These are phyloP conservation scores for Galagoides demidoff DNA, from an alignment of 2,797 vertebrate species.

Conservation along the genomic window DNA sequence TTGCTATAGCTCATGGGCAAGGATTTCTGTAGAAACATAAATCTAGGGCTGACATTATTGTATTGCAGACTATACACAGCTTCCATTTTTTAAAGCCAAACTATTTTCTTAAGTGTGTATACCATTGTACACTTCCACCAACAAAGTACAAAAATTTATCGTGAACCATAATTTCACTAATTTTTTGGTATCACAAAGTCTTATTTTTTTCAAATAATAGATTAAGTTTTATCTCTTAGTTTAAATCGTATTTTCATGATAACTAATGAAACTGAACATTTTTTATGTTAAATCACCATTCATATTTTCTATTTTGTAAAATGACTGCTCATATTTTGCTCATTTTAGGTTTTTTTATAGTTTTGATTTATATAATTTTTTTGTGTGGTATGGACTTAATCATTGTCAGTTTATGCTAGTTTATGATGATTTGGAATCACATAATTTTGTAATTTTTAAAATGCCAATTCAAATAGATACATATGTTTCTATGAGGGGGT, in stretches of 20 bases:
- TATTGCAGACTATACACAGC: rapidly evolving
- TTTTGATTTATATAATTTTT: not conserved
- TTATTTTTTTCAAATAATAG: not conserved
- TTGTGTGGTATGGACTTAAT: not conserved
- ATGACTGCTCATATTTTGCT: not conserved
- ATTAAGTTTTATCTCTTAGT: not conserved
- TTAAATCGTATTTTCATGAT: not conserved
- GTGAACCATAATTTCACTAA: not conserved
- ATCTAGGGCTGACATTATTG: not conserved
- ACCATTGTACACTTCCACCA: too few species aligned
- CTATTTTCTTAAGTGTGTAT: not conserved
- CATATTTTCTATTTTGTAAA: not conserved
- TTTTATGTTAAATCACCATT: not conserved
- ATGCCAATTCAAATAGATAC: not conserved
- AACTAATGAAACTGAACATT: not conserved
- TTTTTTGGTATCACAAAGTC: not conserved
- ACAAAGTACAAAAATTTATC: not conserved
- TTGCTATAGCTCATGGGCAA: not conserved
- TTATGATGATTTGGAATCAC: not conserved
- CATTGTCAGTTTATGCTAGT: not conserved
- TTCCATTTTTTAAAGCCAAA: not conserved
- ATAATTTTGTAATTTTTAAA: not conserved
- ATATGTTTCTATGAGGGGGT: too few species aligned
- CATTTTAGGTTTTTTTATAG: not conserved
- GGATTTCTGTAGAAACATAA: not conserved